These are phyloP conservation scores for Oasisia sp. DNA, from an alignment of 2,888 invertebrate genomes.

Conservation along the genomic window DNA sequence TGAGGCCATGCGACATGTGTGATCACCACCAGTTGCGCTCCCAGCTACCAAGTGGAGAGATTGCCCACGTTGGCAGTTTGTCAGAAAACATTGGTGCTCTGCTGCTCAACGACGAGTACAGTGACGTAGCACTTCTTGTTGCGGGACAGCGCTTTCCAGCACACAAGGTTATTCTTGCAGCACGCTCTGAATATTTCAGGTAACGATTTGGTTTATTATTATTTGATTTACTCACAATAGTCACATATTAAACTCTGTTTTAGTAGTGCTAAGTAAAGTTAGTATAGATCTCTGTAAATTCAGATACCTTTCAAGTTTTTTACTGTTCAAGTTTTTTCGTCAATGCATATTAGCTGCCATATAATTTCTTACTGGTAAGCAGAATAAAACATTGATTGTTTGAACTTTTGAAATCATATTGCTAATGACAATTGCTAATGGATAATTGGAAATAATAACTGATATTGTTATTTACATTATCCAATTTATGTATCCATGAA, in stretches of 20 bases:
- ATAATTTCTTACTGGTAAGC: too few species aligned
- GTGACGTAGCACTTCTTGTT: constrained; percentile 88
- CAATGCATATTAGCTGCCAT: too few species aligned
- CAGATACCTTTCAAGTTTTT: too few species aligned
- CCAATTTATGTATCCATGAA: too few species aligned
- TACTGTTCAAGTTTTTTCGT: too few species aligned
- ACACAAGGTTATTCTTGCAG: constrained; percentile 89
- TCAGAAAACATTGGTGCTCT: constrained; percentile 87
- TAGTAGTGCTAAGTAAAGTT: neutral
- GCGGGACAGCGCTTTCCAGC: constrained; percentile 78
- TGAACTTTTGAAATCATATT: too few species aligned
- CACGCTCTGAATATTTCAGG: constrained; percentile 95
- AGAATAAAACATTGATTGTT: too few species aligned
- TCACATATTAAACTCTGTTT: neutral
- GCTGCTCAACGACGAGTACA: constrained; percentile 87
- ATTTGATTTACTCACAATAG: neutral
- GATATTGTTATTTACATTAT: too few species aligned
- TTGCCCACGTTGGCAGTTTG: constrained; percentile 79
- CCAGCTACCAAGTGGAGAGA: constrained; percentile 70
- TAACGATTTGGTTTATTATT: constrained; percentile 66
- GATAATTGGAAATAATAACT: too few species aligned
- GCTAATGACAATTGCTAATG: too few species aligned
- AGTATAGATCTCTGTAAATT: too few species aligned
- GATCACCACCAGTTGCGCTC: constrained; percentile 63
- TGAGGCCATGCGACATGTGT: constrained; percentile 50